Base-by-base conservation (phyloP, 2,797 vertebrate species). In the Eleutherodactylus coqui region DNA sequence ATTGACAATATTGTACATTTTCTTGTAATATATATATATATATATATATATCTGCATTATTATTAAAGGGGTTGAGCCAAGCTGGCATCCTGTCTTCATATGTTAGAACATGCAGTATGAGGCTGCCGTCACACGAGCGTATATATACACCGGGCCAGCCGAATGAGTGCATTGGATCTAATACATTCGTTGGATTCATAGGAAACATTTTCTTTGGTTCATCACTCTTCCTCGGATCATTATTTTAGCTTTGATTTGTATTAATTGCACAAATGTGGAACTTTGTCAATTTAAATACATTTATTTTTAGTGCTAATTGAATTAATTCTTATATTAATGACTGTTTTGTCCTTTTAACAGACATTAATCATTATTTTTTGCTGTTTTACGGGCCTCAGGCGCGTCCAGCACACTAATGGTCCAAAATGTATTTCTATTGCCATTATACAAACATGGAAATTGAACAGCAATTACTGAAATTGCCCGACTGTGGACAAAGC, bases 291-390 rank as follows among this genome's bases (percentile, higher is more conserved):
- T 70, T 24, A 8, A 11, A 70, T 13, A 24, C 0, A 27, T 73
- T 73, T 27, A n/a, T 73, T 6, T 5, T 27, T 43, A 4, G n/a
- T n/a, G 11, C 0, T 72, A 24, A n/a, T 51, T n/a, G n/a, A n/a
- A 5, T 45, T 21, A 17, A 24, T n/a, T 80, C 0, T 91, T 91
- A 89, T 85, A 90, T 83, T 89, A 92, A 89, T 53, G 78, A 89
- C 90, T 94, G 89, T 90, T 94, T 94, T 91, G 88, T 91, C 90
- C 91, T 32, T 85, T 87, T 84, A 85, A 85, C 88, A 67, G 86
- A 51, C 86, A 75, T 87, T 84, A 83, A 87, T 87, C 75, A 84
- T 73, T 80, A 87, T 84, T 87, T 83, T 79, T 78, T 51, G 38
- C n/a, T 34, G 79, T 89, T 90, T 88, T 78, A 79, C 84, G 70